Percentiles rank a stretch among this genome's conserved stretches.
Evolutionary conservation across 2,113 vertebrate genomes (phyloP).

Genomic region (Limanda limanda): DNA sequence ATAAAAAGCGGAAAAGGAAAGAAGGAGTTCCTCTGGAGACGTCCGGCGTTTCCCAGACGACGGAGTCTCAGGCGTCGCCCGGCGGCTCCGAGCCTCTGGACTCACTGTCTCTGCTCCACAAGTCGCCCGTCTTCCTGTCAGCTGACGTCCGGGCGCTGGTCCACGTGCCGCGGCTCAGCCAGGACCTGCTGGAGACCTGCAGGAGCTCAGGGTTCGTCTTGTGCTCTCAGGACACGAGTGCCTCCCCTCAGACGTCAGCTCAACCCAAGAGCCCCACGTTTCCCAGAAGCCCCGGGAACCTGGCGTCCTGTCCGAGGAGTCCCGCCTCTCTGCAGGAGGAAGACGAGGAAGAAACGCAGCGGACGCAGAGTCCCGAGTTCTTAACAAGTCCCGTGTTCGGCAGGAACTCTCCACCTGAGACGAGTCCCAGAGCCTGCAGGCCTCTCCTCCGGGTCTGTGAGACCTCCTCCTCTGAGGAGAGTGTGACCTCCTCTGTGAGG

Average conservation of each 20-base stretch:
- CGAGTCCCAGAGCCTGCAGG: not conserved
- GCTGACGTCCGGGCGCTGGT: constrained; percentile 25
- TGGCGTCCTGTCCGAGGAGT: not conserved
- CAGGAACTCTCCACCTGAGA: not conserved
- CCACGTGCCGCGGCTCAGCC: constrained; percentile 34
- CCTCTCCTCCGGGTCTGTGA: constrained; percentile 15
- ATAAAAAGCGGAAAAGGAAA: constrained; percentile 34
- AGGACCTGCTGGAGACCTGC: constrained; percentile 40
- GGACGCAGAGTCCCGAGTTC: not conserved
- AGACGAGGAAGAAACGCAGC: not conserved
- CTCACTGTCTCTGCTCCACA: constrained; percentile 21
- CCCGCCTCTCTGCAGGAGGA: not conserved
- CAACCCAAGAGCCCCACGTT: constrained; percentile 41
- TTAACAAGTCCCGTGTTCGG: constrained; percentile 51
- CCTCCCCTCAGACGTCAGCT: not conserved
- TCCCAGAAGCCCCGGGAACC: constrained; percentile 25
- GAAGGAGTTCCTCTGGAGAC: constrained; percentile 38
- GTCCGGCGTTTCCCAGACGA: constrained; percentile 5
- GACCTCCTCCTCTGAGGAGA: constrained; percentile 66
- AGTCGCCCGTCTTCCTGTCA: constrained; percentile 55
- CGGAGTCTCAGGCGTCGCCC: constrained; percentile 44
- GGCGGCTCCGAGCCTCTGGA: constrained; percentile 14
- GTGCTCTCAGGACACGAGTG: constrained; percentile 59
- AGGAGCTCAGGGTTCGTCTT: constrained; percentile 54
- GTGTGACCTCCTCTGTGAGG: constrained; percentile 21